These are phyloP conservation scores for Rhyzopertha dominica DNA, from an alignment of 1,140 invertebrate genomes.

Conservation along the genomic window DNA sequence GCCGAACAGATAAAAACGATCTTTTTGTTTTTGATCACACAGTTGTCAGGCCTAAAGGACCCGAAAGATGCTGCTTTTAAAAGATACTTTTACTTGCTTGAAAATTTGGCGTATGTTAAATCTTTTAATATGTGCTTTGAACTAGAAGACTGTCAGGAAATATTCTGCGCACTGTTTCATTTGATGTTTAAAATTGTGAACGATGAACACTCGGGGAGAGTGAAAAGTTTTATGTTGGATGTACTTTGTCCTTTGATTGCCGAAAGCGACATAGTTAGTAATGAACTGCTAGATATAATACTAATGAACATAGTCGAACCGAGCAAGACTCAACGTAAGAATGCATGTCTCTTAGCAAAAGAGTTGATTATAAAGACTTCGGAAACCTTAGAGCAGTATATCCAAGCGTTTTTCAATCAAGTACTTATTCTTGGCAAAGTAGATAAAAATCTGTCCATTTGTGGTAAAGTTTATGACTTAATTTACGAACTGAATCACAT, in stretches of 20 bases:
- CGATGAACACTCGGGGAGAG: conserved; percentile 92
- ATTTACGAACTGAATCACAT: conserved; percentile 97
- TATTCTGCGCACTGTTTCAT: conserved; percentile 89
- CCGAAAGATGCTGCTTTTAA: conserved; percentile 97
- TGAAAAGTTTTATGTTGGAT: conserved; percentile 95
- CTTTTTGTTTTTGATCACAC: conserved; percentile 93
- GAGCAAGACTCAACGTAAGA: conserved; percentile 85
- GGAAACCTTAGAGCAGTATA: conserved; percentile 88
- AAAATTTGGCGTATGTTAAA: conserved; percentile 97
- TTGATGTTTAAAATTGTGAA: conserved; percentile 97
- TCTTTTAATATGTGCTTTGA: conserved; percentile 99
- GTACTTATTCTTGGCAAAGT: conserved; percentile 88
- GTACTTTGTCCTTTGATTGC: conserved; percentile 89
- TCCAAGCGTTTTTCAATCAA: conserved; percentile 94
- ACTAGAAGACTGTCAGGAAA: conserved; percentile 94
- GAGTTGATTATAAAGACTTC: conserved; percentile 87
- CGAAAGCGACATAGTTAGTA: conserved; percentile 91
- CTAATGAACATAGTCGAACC: conserved; percentile 94
- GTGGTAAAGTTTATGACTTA: conserved; percentile 86
- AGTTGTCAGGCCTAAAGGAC: conserved; percentile 88
- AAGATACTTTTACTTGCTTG: conserved; percentile 91
- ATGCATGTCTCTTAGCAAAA: conserved; percentile 86
- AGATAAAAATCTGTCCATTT: conserved; percentile 74
- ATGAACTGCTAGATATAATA: conserved; percentile 90
- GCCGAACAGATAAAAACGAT: conserved; percentile 90